Conservation (phyloP, 2,113 vertebrate genomes). For the Oncorhynchus mykiss region DNA sequence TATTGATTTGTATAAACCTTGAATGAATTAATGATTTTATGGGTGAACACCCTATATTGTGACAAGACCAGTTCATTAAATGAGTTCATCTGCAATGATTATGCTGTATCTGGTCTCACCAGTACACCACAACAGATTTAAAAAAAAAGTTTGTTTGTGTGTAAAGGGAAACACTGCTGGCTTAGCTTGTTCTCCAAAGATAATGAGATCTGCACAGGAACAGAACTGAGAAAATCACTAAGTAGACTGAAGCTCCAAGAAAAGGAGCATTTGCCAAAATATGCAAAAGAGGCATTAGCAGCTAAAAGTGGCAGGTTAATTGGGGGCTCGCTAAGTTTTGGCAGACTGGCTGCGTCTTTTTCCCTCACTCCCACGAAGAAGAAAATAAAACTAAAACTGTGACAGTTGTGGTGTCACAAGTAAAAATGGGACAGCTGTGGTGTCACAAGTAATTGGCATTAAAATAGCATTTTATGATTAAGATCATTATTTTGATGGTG, state of each 20-base stretch:
- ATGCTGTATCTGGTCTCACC: conserved; percentile 62
- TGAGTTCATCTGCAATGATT: conserved; percentile 85
- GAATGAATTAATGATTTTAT: no score
- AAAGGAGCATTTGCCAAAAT: conserved; percentile 57
- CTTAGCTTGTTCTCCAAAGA: conserved; percentile 62
- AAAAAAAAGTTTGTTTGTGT: conserved; percentile 25
- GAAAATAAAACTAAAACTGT: not conserved
- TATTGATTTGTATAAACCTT: no score
- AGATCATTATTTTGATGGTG: not conserved
- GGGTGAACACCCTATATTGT: conserved; percentile 6
- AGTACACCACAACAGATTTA: conserved; percentile 46
- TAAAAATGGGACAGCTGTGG: not conserved
- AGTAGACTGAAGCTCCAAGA: conserved; percentile 59
- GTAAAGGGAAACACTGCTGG: conserved; percentile 42
- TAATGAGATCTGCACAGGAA: conserved; percentile 66
- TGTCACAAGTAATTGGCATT: not conserved
- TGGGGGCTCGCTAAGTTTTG: conserved; percentile 70
- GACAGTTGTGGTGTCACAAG: not conserved
- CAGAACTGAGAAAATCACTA: conserved; percentile 53
- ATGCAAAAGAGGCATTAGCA: conserved; percentile 64
- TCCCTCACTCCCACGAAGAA: not conserved
- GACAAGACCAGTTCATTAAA: conserved; percentile 80
- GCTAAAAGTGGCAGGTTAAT: conserved; percentile 69
- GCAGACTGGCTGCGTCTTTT: conserved; percentile 30
- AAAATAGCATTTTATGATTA: not conserved